phyloP scores from a whole-genome alignment of 2,888 invertebrate genomes.

The Amblyjoppa fuscipennis region DNA sequence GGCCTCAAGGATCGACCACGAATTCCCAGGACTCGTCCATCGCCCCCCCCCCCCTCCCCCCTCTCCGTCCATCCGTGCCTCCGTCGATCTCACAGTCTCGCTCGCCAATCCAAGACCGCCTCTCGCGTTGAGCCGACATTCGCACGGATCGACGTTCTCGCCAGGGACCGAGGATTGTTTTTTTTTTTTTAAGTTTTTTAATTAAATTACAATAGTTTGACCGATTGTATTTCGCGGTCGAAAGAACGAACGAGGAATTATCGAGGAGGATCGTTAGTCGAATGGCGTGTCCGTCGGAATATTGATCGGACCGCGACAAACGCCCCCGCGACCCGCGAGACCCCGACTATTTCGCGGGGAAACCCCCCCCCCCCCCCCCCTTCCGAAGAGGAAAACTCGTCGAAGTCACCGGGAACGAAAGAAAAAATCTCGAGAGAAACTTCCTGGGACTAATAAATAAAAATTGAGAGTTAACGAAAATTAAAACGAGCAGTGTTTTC shows the following conservation, averaged over 20 bases:
- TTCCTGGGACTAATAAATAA: neutral
- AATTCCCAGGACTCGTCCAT: slow-evolving; percentile 26
- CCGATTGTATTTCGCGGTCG: slow-evolving; percentile 5
- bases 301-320: slow-evolving; percentile 68
- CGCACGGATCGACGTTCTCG: neutral
- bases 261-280: slow-evolving; percentile 57
- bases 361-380: neutral
- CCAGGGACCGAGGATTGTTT: neutral
- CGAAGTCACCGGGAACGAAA: neutral
- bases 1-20: slow-evolving; percentile 47
- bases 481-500: neutral
- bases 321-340: slow-evolving; percentile 12
- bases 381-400: neutral
- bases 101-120: slow-evolving; percentile 3
- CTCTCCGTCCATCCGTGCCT: slow-evolving; percentile 17
- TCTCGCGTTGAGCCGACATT: no score
- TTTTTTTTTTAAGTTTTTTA: neutral
- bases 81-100: slow-evolving; percentile 21
- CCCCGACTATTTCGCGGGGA: slow-evolving; percentile 23
- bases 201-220: neutral
- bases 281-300: slow-evolving; percentile 69
- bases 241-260: slow-evolving; percentile 22
- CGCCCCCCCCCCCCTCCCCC: neutral
- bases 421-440: neutral
- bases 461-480: neutral